Percentiles rank a stretch among this genome's conserved stretches.
Conservation (phyloP, 1,140 invertebrate species). For the Cyclargus thomasi region DNA sequence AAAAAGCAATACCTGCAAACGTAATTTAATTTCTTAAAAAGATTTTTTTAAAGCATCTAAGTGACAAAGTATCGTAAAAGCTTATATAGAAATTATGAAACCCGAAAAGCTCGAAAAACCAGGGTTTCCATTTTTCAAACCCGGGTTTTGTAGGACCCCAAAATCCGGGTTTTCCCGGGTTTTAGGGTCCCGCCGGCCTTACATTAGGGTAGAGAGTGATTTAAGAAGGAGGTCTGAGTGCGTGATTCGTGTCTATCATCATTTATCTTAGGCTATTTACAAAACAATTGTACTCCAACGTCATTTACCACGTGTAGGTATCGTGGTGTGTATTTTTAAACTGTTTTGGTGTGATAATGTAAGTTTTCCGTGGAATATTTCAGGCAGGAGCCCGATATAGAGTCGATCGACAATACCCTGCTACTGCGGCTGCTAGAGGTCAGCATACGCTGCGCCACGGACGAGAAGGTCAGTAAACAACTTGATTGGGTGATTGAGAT, state of each 20-base stretch:
- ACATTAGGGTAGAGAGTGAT: neutral
- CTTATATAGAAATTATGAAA: no score
- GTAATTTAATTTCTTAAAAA: no score
- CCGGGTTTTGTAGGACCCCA: no score
- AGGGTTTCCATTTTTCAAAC: no score
- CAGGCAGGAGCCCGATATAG: slow-evolving; percentile 75
- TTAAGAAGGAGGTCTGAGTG: neutral
- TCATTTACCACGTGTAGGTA: neutral
- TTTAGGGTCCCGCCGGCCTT: no score
- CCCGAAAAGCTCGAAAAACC: no score
- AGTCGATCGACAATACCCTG: slow-evolving; percentile 81
- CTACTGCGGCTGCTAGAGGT: slow-evolving; percentile 81
- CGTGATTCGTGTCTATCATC: neutral
- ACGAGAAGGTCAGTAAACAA: slow-evolving; percentile 79
- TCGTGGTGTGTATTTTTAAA: neutral
- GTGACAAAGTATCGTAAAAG: no score
- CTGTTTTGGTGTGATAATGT: neutral
- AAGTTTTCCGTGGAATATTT: slow-evolving; percentile 11
- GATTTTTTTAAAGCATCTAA: no score
- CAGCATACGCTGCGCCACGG: slow-evolving; percentile 78
- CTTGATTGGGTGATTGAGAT: neutral
- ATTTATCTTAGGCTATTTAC: neutral
- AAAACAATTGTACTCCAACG: neutral
- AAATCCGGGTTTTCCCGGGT: no score
- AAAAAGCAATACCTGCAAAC: no score